phyloP scores from a whole-genome alignment of 2,113 vertebrate genomes.

The Epinephelus cyanopodus region DNA sequence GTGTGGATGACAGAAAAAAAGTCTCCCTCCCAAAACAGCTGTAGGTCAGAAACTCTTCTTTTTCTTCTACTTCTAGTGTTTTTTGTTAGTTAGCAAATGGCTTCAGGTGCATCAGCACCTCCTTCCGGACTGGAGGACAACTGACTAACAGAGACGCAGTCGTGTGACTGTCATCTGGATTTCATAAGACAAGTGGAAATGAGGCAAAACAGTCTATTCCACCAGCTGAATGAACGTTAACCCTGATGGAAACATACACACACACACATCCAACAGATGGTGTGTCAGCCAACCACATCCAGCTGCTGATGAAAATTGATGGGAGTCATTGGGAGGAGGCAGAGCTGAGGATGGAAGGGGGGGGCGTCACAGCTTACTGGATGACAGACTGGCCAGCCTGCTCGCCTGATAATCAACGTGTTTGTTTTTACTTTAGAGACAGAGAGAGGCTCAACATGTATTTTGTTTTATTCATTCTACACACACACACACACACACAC shows the following conservation, averaged over 20 bases:
- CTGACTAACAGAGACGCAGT: too few species aligned
- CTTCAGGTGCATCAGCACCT: too few species aligned
- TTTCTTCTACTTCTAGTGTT: too few species aligned
- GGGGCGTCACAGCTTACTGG: slow-evolving; percentile 19
- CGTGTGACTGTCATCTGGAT: too few species aligned
- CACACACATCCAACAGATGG: background rate
- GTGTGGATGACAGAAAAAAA: too few species aligned
- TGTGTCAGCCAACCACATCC: background rate
- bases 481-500: slow-evolving; percentile 33
- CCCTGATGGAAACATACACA: background rate
- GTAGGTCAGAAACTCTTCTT: too few species aligned
- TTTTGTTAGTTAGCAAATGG: too few species aligned
- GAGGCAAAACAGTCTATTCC: too few species aligned
- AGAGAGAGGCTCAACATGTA: background rate
- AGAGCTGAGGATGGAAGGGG: background rate
- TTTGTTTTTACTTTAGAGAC: slow-evolving; percentile 29
- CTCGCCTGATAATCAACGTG: slow-evolving; percentile 9
- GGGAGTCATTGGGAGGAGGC: background rate
- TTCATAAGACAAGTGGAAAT: too few species aligned
- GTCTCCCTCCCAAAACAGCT: too few species aligned
- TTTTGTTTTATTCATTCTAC: slow-evolving; percentile 2
- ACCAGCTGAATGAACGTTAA: background rate
- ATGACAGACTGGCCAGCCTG: background rate
- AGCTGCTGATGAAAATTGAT: slow-evolving; percentile 16
- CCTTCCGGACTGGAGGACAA: too few species aligned